Percentiles rank a stretch among this genome's conserved stretches.
Evolutionary conservation across 2,888 invertebrate species (phyloP).

Genomic region (Boloria euphrosyne): DNA sequence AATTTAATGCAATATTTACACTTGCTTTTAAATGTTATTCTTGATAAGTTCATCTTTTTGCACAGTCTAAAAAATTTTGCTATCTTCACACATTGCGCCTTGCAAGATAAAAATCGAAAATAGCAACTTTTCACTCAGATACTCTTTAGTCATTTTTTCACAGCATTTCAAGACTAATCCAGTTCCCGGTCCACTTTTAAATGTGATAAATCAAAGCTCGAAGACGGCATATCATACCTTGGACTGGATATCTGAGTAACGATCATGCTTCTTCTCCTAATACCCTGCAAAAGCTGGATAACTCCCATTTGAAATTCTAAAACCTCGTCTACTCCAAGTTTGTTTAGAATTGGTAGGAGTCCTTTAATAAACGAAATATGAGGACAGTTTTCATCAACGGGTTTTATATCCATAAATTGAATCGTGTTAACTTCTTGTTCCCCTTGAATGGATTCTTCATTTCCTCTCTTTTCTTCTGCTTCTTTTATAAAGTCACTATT

Average conservation of each 20-base stretch:
- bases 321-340: conserved; percentile 25
- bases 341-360: conserved; percentile 21
- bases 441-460: neutral
- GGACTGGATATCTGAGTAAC: neutral
- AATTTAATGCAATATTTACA: too few species aligned
- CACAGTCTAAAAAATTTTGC: too few species aligned
- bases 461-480: neutral
- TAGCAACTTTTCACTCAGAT: too few species aligned
- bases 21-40: too few species aligned
- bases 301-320: conserved; percentile 29
- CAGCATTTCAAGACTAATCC: too few species aligned
- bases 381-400: conserved; percentile 2
- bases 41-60: too few species aligned
- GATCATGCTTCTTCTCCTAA: conserved; percentile 5
- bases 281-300: conserved; percentile 16
- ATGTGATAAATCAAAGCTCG: conserved; percentile 8
- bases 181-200: neutral
- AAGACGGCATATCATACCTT: neutral
- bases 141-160: too few species aligned
- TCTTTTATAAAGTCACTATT: neutral
- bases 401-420: conserved; percentile 11
- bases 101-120: too few species aligned
- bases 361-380: conserved; percentile 25
- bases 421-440: neutral
- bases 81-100: too few species aligned